These are phyloP conservation scores for Caenorhabditis uteleia DNA, from an alignment of 2,888 invertebrate genomes.

Conservation along the genomic window DNA sequence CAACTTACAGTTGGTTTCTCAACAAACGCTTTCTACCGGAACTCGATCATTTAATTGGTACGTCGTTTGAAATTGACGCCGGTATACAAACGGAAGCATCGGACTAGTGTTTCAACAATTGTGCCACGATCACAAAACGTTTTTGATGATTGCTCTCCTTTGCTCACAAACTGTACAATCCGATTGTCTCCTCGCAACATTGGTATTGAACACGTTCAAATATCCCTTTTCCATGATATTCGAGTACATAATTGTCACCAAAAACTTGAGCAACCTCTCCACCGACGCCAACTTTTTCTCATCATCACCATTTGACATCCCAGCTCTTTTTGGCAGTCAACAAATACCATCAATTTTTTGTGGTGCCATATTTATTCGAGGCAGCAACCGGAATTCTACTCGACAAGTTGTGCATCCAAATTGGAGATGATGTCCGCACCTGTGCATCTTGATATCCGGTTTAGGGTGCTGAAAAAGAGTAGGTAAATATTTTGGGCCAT, in stretches of 20 bases:
- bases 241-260: constrained; percentile 83
- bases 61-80: constrained; percentile 26
- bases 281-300: constrained; percentile 69
- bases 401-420: constrained; percentile 65
- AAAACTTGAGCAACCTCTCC: constrained; percentile 72
- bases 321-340: constrained; percentile 82
- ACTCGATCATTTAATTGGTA: constrained; percentile 15
- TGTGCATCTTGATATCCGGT: constrained; percentile 81
- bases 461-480: constrained; percentile 79
- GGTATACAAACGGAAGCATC: constrained; percentile 22
- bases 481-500: too few relatives aligned
- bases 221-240: constrained; percentile 90
- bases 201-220: constrained; percentile 71
- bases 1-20: constrained; percentile 13
- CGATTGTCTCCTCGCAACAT: constrained; percentile 44
- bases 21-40: constrained; percentile 11
- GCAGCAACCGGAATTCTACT: constrained; percentile 71
- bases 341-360: constrained; percentile 77
- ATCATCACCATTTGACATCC: constrained; percentile 85
- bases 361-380: too few relatives aligned
- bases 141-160: constrained; percentile 34
- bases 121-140: constrained; percentile 19
- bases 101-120: constrained; percentile 1
- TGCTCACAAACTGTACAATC: constrained; percentile 49
- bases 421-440: constrained; percentile 81